These are phyloP conservation scores for Xyrichtys novacula DNA, from an alignment of 2,797 vertebrate species.

Conservation along the genomic window DNA sequence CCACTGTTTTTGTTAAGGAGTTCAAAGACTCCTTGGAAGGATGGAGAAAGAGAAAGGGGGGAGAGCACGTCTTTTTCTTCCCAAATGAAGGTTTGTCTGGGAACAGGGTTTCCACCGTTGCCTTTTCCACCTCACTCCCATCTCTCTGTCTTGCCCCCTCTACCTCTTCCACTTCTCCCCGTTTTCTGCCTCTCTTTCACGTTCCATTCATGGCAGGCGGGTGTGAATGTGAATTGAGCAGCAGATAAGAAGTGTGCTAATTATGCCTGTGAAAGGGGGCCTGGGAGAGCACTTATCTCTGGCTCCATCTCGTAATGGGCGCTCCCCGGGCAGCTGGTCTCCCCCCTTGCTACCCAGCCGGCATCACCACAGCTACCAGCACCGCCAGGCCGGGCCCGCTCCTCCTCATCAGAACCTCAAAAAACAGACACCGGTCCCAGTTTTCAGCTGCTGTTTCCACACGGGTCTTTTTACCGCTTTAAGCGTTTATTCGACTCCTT, in stretches of 20 bases:
- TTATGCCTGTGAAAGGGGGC: conserved; percentile 90
- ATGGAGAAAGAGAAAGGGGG: conserved; percentile 65
- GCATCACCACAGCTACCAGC: conserved; percentile 61
- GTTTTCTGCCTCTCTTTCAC: conserved; percentile 74
- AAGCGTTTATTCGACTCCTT: not conserved
- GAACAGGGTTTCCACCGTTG: conserved; percentile 73
- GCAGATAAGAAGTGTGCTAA: conserved; percentile 92
- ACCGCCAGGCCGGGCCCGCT: conserved; percentile 64
- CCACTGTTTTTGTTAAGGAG: conserved; percentile 89
- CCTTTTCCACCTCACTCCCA: conserved; percentile 60
- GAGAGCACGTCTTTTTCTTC: conserved; percentile 33
- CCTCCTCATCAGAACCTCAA: conserved; percentile 52
- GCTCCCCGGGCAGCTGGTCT: conserved; percentile 89
- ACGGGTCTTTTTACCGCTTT: not conserved
- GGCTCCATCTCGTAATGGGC: conserved; percentile 90
- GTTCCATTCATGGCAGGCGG: conserved; percentile 80
- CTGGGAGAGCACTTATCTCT: conserved; percentile 91
- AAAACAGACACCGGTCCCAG: conserved; percentile 18
- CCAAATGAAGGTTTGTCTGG: conserved; percentile 77
- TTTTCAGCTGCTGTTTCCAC: not conserved
- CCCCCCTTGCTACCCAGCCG: conserved; percentile 69
- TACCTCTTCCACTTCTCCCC: conserved; percentile 48
- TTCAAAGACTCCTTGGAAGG: conserved; percentile 83
- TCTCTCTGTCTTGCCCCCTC: conserved; percentile 57
- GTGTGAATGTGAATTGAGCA: conserved; percentile 89